A percentile compares a stretch with the other conserved stretches of the same genome.
Conservation (phyloP, 2,797 vertebrate genomes). For the Poeciliopsis presidionis region DNA sequence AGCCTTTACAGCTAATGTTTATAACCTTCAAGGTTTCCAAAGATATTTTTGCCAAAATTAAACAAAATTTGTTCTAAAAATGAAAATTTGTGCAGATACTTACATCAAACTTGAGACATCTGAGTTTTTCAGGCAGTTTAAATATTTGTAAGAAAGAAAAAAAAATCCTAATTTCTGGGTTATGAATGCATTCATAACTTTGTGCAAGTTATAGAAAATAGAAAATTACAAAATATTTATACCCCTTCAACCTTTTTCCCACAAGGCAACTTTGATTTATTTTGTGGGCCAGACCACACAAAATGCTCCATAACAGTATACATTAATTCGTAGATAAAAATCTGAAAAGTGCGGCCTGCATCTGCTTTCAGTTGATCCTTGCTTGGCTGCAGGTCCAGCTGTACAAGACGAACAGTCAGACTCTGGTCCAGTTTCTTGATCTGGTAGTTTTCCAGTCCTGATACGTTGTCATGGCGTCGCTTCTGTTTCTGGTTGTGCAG, state of each 20-base stretch:
- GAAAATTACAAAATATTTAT: neutral
- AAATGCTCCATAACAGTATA: neutral
- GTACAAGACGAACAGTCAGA: neutral
- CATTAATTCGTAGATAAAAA: neutral
- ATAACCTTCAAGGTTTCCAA: neutral
- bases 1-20: neutral
- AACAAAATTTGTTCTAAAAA: neutral
- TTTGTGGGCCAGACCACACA: neutral
- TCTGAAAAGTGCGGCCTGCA: neutral
- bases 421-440: neutral
- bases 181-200: neutral
- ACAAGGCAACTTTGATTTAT: neutral
- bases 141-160: neutral
- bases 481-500: neutral
- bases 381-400: neutral
- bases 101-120: neutral
- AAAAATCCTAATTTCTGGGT: neutral
- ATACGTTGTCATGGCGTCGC: too few relatives aligned
- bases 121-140: neutral
- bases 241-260: neutral
- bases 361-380: neutral
- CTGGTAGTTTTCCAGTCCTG: neutral
- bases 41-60: neutral
- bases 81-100: neutral
- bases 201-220: neutral